A percentile compares a stretch with the other conserved stretches of the same genome.
These are phyloP conservation scores for Cichladusa arquata DNA, from an alignment of 2,113 vertebrate species.

Conservation along the genomic window DNA sequence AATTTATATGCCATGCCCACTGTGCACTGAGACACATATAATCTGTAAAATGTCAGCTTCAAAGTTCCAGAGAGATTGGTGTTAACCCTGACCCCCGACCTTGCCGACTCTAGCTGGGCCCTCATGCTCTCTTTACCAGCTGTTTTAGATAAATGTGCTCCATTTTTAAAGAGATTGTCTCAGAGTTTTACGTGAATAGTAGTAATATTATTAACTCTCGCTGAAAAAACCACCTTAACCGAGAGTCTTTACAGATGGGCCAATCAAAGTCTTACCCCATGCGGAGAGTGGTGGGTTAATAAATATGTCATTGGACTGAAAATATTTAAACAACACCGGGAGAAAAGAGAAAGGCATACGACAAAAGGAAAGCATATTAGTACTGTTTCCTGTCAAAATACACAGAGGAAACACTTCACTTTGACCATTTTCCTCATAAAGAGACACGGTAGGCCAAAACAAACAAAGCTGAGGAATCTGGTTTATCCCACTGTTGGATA, in stretches of 20 bases:
- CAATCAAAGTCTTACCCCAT: slow-evolving; percentile 72
- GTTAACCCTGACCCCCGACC: slow-evolving; percentile 89
- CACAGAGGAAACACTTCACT: slow-evolving; percentile 84
- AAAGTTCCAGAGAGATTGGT: slow-evolving; percentile 90
- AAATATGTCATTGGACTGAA: slow-evolving; percentile 81
- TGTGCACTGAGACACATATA: slow-evolving; percentile 81
- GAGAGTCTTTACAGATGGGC: slow-evolving; percentile 71
- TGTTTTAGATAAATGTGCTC: slow-evolving; percentile 90
- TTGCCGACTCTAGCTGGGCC: slow-evolving; percentile 80
- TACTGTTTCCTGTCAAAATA: slow-evolving; percentile 84
- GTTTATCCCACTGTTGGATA: slow-evolving; percentile 74
- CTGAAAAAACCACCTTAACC: slow-evolving; percentile 75
- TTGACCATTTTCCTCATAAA: slow-evolving; percentile 81
- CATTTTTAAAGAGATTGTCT: slow-evolving; percentile 81
- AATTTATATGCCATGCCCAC: slow-evolving; percentile 84
- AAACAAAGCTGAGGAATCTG: slow-evolving; percentile 80
- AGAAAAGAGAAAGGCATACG: slow-evolving; percentile 77
- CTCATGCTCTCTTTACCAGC: slow-evolving; percentile 83
- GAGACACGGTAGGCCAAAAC: slow-evolving; percentile 78
- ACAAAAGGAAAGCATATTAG: slow-evolving; percentile 81
- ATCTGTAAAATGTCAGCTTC: slow-evolving; percentile 93
- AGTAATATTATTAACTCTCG: slow-evolving; percentile 81
- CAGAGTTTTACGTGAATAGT: slow-evolving; percentile 73
- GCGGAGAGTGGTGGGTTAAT: slow-evolving; percentile 77
- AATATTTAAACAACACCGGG: slow-evolving; percentile 79